A percentile compares a stretch with the other conserved stretches of the same genome.
Conservation (phyloP, 2,888 invertebrate genomes). For the Cerastis leucographa region DNA sequence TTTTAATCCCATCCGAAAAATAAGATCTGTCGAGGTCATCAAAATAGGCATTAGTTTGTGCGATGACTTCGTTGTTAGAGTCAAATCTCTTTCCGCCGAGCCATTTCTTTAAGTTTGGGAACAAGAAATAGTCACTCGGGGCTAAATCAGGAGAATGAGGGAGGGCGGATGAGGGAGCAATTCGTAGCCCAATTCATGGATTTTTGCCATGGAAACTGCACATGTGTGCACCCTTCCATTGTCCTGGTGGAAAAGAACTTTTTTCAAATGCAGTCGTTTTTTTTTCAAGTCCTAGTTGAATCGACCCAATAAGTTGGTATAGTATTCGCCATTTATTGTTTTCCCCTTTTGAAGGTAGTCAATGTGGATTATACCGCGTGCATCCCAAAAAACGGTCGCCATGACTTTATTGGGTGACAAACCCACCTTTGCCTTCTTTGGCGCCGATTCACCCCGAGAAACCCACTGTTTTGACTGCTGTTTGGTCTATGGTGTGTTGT, state of each 20-base stretch:
- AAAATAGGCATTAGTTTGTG: background rate
- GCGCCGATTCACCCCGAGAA: background rate
- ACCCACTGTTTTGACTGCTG: background rate
- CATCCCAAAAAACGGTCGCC: background rate
- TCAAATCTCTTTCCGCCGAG: slow-evolving; percentile 30
- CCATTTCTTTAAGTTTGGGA: slow-evolving; percentile 42
- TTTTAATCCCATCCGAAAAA: slow-evolving; percentile 30
- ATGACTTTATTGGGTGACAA: background rate
- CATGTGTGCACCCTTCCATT: too few species aligned
- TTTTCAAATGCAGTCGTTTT: too few species aligned
- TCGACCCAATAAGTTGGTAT: background rate
- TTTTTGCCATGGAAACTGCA: too few species aligned
- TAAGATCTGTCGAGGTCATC: slow-evolving; percentile 11
- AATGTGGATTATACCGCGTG: slow-evolving; percentile 36
- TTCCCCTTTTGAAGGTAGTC: slow-evolving; percentile 56
- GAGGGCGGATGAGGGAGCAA: slow-evolving; percentile 35
- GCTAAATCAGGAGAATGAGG: slow-evolving; percentile 43
- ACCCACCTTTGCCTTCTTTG: background rate
- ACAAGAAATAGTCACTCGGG: slow-evolving; percentile 29
- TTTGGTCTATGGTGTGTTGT: background rate
- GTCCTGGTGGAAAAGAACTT: too few species aligned
- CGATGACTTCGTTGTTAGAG: slow-evolving; percentile 29
- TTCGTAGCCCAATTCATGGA: slow-evolving; percentile 17
- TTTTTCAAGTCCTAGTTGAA: slow-evolving; percentile 6
- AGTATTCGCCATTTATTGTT: slow-evolving; percentile 44